Evolutionary conservation across 2,113 vertebrate species (phyloP).

Genomic region (Ariopsis seemanni): DNA sequence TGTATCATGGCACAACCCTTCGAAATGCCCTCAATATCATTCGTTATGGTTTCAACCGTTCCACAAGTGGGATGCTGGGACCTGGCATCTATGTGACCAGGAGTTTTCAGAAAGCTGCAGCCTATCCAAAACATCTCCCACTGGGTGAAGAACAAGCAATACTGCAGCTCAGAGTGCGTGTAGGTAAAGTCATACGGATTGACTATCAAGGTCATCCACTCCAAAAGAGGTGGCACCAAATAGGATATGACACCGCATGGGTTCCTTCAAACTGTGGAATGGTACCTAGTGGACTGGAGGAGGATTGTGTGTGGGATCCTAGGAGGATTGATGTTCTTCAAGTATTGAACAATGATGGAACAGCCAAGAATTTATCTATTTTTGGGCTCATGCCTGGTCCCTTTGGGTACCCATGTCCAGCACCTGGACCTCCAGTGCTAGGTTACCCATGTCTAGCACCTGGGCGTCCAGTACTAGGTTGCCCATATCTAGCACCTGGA

Average conservation of each 20-base stretch:
- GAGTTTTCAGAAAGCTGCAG: conserved; percentile 22
- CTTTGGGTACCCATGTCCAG: neutral
- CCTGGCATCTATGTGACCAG: conserved; percentile 13
- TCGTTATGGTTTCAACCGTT: neutral
- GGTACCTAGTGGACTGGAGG: conserved; percentile 41
- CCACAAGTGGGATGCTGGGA: neutral
- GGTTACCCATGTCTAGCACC: neutral
- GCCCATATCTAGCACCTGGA: neutral
- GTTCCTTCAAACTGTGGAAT: conserved; percentile 51
- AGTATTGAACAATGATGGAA: neutral
- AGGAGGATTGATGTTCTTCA: conserved; percentile 20
- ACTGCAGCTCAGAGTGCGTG: conserved; percentile 43
- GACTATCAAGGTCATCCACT: conserved; percentile 14
- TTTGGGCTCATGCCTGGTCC: neutral
- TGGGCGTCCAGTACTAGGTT: neutral
- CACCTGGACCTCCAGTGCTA: neutral
- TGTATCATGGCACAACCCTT: conserved; percentile 26
- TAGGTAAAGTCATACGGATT: conserved; percentile 50
- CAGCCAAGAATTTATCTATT: neutral
- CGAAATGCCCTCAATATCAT: neutral
- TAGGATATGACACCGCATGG: conserved; percentile 55
- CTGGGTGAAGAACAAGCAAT: conserved; percentile 18
- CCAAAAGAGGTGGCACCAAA: conserved; percentile 35
- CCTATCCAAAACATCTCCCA: neutral
- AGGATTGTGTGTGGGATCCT: conserved; percentile 47